phyloP scores from a whole-genome alignment of 2,888 invertebrate species.

The Tuta absoluta region DNA sequence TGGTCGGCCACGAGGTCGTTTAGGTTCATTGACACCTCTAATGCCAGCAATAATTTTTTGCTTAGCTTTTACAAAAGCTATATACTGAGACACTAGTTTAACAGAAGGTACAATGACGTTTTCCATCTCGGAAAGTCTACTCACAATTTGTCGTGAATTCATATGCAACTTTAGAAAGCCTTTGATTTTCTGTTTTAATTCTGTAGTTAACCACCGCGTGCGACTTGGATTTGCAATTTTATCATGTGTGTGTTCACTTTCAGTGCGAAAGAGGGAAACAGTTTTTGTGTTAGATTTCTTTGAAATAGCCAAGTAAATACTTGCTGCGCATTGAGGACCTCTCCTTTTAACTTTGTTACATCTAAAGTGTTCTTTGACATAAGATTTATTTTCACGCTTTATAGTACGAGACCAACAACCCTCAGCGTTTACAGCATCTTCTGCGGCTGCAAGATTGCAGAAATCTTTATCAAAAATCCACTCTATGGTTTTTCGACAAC shows the following conservation, averaged over 20 bases:
- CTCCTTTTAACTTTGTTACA: slow-evolving; percentile 7
- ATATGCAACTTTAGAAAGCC: not conserved
- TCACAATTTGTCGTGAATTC: slow-evolving; percentile 7
- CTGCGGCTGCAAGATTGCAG: not conserved
- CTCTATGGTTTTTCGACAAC: not conserved
- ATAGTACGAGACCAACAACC: not conserved
- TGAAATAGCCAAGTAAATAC: not conserved
- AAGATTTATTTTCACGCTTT: not conserved
- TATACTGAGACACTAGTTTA: not conserved
- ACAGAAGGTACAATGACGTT: not conserved
- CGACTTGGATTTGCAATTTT: not conserved
- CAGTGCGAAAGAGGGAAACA: slow-evolving; percentile 9
- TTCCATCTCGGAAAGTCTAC: not conserved
- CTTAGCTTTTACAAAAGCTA: not conserved
- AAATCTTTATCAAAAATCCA: slow-evolving; percentile 5
- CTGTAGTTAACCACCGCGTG: not conserved
- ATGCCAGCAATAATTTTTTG: not conserved
- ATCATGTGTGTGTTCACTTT: slow-evolving; percentile 10
- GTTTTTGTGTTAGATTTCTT: not conserved
- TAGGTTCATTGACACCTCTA: not conserved
- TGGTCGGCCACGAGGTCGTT: slow-evolving; percentile 5
- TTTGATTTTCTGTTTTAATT: not conserved
- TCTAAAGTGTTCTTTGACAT: not conserved
- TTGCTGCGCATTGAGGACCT: slow-evolving; percentile 7
- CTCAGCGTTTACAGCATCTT: not conserved